These are phyloP conservation scores for Apis dorsata DNA, from an alignment of 1,140 invertebrate species.

Conservation along the genomic window DNA sequence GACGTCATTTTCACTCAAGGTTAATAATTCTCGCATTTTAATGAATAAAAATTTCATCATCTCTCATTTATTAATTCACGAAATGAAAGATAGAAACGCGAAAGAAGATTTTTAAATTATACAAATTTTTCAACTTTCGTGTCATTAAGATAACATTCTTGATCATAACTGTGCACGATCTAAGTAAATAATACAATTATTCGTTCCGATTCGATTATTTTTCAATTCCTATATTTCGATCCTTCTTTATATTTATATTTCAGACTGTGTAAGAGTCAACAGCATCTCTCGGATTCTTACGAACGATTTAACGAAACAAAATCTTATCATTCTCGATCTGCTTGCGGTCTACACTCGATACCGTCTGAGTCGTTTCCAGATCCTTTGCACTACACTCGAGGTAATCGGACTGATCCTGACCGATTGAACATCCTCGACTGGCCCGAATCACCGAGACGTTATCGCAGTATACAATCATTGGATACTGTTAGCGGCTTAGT, in stretches of 20 bases:
- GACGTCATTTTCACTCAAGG: too few species aligned
- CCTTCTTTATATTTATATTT: conserved; percentile 6
- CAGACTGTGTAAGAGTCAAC: conserved; percentile 78
- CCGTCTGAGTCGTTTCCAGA: conserved; percentile 69
- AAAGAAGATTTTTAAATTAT: too few species aligned
- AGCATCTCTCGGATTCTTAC: conserved; percentile 76
- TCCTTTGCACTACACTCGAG: conserved; percentile 54
- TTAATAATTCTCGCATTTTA: too few species aligned
- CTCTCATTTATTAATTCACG: too few species aligned
- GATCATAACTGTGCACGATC: too few species aligned
- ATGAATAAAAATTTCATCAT: too few species aligned
- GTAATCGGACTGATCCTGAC: conserved; percentile 65
- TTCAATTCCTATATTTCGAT: background rate
- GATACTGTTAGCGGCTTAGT: conserved; percentile 77
- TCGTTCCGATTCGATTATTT: background rate
- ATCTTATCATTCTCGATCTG: conserved; percentile 71
- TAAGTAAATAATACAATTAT: background rate
- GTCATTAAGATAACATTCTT: too few species aligned
- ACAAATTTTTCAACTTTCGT: too few species aligned
- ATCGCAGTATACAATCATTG: conserved; percentile 76
- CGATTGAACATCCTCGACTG: conserved; percentile 77
- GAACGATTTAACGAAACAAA: conserved; percentile 72
- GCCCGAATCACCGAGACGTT: conserved; percentile 74
- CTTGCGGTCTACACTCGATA: conserved; percentile 73
- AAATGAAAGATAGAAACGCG: too few species aligned